These are phyloP conservation scores for Clarias magur DNA, from an alignment of 2,113 vertebrate species.

Conservation along the genomic window DNA sequence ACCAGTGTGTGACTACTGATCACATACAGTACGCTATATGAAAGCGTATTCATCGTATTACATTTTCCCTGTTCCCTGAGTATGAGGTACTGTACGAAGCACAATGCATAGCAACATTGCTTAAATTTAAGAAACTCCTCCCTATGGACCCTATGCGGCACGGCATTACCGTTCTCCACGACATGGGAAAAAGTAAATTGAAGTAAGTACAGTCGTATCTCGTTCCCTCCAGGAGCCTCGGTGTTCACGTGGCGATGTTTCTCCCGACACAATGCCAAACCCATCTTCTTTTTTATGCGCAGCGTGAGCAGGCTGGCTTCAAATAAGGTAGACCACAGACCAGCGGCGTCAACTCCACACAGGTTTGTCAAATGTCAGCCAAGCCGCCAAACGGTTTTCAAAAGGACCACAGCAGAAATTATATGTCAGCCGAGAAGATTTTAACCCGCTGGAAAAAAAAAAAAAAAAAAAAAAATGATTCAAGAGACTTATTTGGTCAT, in stretches of 20 bases:
- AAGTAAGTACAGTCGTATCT: neutral
- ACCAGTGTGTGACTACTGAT: neutral
- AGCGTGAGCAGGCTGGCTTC: slow-evolving; percentile 51
- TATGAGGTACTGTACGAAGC: too few relatives aligned
- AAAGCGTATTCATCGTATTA: neutral
- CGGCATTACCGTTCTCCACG: neutral
- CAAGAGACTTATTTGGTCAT: slow-evolving; percentile 50
- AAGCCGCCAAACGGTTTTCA: slow-evolving; percentile 62
- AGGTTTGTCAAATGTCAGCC: slow-evolving; percentile 69
- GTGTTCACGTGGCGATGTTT: slow-evolving; percentile 52
- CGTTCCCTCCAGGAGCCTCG: slow-evolving; percentile 23
- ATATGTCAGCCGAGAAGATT: slow-evolving; percentile 64
- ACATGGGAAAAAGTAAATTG: slow-evolving; percentile 12
- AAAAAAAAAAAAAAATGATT: slow-evolving; percentile 32
- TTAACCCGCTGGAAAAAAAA: slow-evolving; percentile 50
- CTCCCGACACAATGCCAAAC: slow-evolving; percentile 45
- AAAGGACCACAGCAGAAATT: slow-evolving; percentile 62
- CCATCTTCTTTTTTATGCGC: slow-evolving; percentile 35
- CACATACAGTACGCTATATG: neutral
- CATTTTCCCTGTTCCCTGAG: too few relatives aligned
- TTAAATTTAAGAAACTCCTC: neutral
- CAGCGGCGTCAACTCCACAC: slow-evolving; percentile 58
- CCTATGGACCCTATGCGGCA: neutral
- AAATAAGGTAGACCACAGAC: slow-evolving; percentile 62
- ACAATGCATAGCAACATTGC: neutral